Percentiles rank a stretch among this genome's conserved stretches.
Evolutionary conservation across 2,113 vertebrate species (phyloP).

Genomic region (Elanoides forficatus): DNA sequence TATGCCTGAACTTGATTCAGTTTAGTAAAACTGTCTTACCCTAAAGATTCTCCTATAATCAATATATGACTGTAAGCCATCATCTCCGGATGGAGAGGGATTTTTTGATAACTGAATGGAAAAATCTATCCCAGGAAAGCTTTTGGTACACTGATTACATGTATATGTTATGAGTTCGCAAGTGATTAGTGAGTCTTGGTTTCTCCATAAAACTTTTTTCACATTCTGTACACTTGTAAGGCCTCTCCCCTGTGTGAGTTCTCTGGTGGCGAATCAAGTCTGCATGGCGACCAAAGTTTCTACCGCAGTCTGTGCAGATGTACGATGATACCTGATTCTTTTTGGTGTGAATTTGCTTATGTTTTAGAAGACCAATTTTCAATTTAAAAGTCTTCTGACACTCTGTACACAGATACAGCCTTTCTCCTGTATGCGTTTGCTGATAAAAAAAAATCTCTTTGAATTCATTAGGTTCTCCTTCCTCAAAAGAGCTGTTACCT

Average conservation of each 20-base stretch:
- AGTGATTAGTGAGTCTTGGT: fast-evolving
- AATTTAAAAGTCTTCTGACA: not conserved
- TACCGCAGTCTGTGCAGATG: not conserved
- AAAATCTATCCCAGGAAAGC: not conserved
- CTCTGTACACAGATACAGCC: not conserved
- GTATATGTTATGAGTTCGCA: fast-evolving
- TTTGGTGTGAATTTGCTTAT: not conserved
- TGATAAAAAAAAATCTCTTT: not conserved
- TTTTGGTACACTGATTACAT: fast-evolving
- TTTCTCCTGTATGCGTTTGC: not conserved
- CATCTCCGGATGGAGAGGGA: fast-evolving
- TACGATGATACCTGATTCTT: fast-evolving
- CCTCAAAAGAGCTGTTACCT: fast-evolving
- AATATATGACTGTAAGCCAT: fast-evolving
- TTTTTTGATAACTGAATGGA: fast-evolving
- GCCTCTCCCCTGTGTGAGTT: fast-evolving
- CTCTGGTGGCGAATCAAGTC: not conserved
- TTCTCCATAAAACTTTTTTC: not conserved
- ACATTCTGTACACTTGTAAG: not conserved
- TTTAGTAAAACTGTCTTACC: not conserved
- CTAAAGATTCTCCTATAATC: fast-evolving
- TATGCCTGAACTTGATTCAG: not conserved
- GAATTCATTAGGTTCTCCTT: not conserved
- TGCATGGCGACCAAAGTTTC: not conserved
- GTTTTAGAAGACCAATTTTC: not conserved